phyloP scores from a whole-genome alignment of 1,140 invertebrate genomes.

The Zaprionus lachaisei region DNA sequence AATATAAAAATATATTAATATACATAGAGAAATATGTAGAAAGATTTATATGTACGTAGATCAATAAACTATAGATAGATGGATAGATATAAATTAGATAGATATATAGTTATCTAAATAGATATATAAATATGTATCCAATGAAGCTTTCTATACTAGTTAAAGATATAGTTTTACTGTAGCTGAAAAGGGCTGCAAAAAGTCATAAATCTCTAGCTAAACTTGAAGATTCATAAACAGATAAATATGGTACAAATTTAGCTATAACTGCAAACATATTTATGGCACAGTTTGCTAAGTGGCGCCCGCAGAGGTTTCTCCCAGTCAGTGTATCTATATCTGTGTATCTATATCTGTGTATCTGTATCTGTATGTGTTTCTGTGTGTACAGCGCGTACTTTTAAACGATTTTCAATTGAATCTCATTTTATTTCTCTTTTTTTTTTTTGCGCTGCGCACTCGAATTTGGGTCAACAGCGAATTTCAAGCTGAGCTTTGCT shows the following conservation, averaged over 20 bases:
- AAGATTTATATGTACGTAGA: too few species aligned
- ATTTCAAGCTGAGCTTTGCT: slow-evolving; percentile 74
- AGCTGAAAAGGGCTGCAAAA: neutral
- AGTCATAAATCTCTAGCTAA: neutral
- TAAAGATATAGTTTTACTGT: neutral
- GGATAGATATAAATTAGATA: too few species aligned
- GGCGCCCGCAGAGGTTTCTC: slow-evolving; percentile 25
- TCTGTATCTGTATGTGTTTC: slow-evolving; percentile 1
- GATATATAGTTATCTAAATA: neutral
- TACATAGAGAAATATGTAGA: neutral
- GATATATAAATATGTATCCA: neutral
- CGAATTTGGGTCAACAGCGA: slow-evolving; percentile 72
- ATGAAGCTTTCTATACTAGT: too few species aligned
- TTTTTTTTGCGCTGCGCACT: slow-evolving; percentile 49
- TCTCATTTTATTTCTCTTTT: slow-evolving; percentile 38
- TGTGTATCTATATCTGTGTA: neutral
- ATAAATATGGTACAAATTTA: neutral
- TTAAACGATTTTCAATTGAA: slow-evolving; percentile 55
- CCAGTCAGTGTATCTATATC: neutral
- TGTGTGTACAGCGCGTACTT: slow-evolving; percentile 23
- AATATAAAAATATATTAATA: neutral
- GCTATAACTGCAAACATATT: neutral
- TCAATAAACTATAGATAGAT: too few species aligned
- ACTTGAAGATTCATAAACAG: neutral
- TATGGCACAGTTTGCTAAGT: slow-evolving; percentile 7